Evolutionary conservation across 2,113 vertebrate species (phyloP).

Genomic region (Ifrita kowaldi): DNA sequence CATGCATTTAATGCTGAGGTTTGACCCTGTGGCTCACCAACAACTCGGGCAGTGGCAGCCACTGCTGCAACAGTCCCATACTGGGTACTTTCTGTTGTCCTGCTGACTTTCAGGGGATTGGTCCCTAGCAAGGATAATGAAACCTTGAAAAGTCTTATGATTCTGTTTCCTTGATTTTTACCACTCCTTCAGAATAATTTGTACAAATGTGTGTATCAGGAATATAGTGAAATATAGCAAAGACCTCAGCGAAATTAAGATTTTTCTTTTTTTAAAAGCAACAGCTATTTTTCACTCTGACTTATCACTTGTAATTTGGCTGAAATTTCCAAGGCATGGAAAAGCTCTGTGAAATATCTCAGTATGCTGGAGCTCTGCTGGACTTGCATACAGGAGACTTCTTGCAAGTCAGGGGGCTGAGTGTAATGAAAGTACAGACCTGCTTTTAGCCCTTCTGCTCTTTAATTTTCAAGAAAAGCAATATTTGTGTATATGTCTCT

Average conservation of each 20-base stretch:
- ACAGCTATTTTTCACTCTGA: background rate
- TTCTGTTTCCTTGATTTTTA: background rate
- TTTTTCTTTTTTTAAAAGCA: background rate
- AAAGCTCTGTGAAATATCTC: background rate
- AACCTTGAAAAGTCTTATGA: background rate
- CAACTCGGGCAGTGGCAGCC: too few relatives aligned
- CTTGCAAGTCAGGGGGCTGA: background rate
- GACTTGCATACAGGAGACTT: background rate
- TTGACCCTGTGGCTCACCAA: too few relatives aligned
- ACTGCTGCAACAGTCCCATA: background rate
- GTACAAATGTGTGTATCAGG: background rate
- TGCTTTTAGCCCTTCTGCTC: background rate
- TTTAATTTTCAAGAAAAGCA: background rate
- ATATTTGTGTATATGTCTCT: background rate
- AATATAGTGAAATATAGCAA: background rate
- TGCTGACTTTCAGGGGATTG: background rate
- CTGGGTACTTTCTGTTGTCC: background rate
- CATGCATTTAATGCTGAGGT: too few relatives aligned
- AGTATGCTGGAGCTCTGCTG: background rate
- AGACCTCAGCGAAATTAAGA: background rate
- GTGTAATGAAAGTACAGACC: background rate
- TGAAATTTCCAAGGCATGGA: background rate
- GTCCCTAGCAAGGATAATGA: background rate
- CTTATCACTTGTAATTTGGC: background rate
- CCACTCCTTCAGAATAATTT: background rate